A percentile compares a stretch with the other conserved stretches of the same genome.
Evolutionary conservation across 1,140 invertebrate species (phyloP).

Genomic region (Dendroctonus ponderosae): DNA sequence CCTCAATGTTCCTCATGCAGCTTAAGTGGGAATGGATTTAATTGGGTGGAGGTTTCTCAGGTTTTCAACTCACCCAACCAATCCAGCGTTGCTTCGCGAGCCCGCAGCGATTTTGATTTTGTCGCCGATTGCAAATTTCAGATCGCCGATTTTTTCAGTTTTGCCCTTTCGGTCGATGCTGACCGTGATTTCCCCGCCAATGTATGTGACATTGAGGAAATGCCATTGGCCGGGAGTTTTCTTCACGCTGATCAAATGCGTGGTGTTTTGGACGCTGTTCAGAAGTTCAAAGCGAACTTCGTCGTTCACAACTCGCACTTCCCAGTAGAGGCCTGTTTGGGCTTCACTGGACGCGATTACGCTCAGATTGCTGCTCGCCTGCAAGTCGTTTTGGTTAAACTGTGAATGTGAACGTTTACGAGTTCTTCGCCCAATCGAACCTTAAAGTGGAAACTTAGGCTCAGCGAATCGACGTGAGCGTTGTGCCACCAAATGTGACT

Average conservation of each 20-base stretch:
- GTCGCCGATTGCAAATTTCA: constrained; percentile 56
- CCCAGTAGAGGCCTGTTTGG: constrained; percentile 73
- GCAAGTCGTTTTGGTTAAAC: constrained; percentile 64
- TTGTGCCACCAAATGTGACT: constrained; percentile 84
- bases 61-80: constrained; percentile 64
- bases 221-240: constrained; percentile 76
- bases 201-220: constrained; percentile 73
- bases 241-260: constrained; percentile 74
- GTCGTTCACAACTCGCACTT: constrained; percentile 80
- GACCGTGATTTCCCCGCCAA: constrained; percentile 69
- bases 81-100: constrained; percentile 64
- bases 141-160: constrained; percentile 52
- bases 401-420: neutral
- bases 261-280: constrained; percentile 68
- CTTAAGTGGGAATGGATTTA: constrained; percentile 4
- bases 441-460: constrained; percentile 85
- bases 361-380: constrained; percentile 77
- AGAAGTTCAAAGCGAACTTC: constrained; percentile 79
- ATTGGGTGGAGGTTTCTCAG: neutral
- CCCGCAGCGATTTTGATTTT: constrained; percentile 75
- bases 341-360: constrained; percentile 83
- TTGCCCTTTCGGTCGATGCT: constrained; percentile 73
- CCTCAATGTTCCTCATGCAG: constrained; percentile 83
- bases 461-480: constrained; percentile 67
- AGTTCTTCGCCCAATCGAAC: neutral